Evolutionary conservation across 2,113 vertebrate genomes (phyloP).

Genomic region (Python bivittatus): DNA sequence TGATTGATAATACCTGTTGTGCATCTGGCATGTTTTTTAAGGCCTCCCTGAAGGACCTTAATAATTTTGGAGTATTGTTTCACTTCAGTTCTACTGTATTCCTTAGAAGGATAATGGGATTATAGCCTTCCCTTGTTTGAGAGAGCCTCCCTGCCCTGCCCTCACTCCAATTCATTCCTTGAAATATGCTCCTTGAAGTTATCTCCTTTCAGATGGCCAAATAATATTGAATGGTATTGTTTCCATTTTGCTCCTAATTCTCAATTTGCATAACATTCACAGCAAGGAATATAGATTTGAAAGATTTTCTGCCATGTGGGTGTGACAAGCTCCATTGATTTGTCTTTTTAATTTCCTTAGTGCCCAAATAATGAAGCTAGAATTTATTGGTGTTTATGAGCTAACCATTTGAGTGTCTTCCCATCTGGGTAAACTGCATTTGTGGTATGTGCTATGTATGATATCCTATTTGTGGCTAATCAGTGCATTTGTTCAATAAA

Average conservation of each 20-base stretch:
- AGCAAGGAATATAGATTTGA: constrained; percentile 55
- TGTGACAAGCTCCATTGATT: constrained; percentile 50
- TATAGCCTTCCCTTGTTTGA: constrained; percentile 30
- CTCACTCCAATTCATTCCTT: constrained; percentile 8
- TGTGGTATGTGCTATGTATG: constrained; percentile 15
- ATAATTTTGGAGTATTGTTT: background rate
- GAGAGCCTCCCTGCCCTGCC: background rate
- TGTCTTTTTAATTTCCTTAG: constrained; percentile 52
- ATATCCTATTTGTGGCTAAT: constrained; percentile 25
- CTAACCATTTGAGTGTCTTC: constrained; percentile 42
- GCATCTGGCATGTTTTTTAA: background rate
- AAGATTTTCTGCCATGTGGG: constrained; percentile 50
- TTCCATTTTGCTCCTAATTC: constrained; percentile 47
- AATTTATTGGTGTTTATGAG: constrained; percentile 44
- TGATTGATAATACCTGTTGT: background rate
- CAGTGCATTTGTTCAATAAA: background rate
- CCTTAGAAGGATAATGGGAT: background rate
- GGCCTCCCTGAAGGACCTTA: background rate
- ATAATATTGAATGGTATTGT: constrained; percentile 25
- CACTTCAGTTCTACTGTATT: background rate
- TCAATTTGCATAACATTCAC: constrained; percentile 54
- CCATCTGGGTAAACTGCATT: constrained; percentile 31
- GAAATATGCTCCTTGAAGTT: constrained; percentile 31
- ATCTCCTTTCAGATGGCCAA: constrained; percentile 23
- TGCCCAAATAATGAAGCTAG: constrained; percentile 42